Base-by-base conservation (phyloP, 2,888 invertebrate species). In the Heteropelma amictum region DNA sequence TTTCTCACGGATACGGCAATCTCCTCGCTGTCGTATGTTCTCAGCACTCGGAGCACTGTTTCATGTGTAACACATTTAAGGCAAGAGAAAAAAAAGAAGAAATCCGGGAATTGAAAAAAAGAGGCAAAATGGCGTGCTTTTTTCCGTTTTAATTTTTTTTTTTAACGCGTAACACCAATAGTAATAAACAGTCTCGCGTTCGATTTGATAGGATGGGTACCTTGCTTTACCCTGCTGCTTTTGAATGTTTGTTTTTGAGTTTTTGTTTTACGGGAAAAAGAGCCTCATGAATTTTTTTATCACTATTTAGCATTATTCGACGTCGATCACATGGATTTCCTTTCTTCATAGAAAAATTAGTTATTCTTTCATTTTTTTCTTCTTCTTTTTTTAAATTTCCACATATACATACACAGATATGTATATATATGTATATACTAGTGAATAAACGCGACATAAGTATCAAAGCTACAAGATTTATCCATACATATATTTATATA, bases 141-240 rank as follows among this genome's bases (percentile, higher is more conserved):
- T 21, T 12, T 21, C 40, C 47, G n/a, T n/a, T n/a, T n/a, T n/a
- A n/a, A n/a, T 54, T 61, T 61, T 79, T 79, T 78, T 77, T 63
- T 81, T 83, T 63, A 77, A 70, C 80, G 79, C 78, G 78, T 80
- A 82, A 85, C 81, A 83, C 81, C 80, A 83, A 87, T 84, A 82
- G 79, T 83, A 81, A 82, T 84, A 83, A 85, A 87, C 87, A 86
- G 87, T 86, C 86, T 87, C 87, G 82, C 83, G 81, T 84, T 81
- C 83, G 82, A 82, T 82, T 82, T 78, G 79, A 81, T 80, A 78
- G 74, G 68, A 49, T 54, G 54, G 45, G 53, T 35, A 68, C 42
- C 61, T 26, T 67, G 33, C 10, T 40, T 12, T 56, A n/a, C 14
- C 33, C 23, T 33, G 5, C 49, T 54, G 19, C 12, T 26, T 23